phyloP scores from a whole-genome alignment of 30 jellyfish, hydroid and myxozoan species.

The Pseudorhiza aurosa region DNA sequence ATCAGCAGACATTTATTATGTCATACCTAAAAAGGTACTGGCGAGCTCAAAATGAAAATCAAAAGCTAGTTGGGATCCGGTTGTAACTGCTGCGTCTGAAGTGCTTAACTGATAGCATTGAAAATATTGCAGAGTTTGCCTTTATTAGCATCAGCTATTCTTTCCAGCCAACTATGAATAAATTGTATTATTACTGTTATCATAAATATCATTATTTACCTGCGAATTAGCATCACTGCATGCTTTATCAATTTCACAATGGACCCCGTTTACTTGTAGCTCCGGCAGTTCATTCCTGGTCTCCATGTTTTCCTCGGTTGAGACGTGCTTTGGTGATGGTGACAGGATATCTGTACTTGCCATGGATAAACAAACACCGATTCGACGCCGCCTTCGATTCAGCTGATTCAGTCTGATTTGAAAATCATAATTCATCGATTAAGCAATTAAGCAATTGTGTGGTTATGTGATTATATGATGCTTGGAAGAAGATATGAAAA shows the following conservation, averaged over 20 bases:
- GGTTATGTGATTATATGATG: not conserved
- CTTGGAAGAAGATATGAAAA: not conserved
- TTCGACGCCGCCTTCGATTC: constrained; percentile 47
- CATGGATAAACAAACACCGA: constrained; percentile 65
- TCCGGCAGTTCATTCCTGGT: constrained; percentile 5
- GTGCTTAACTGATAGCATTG: too few species aligned
- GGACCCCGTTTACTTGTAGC: constrained; percentile 43
- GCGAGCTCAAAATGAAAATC: too few species aligned
- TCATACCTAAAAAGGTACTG: too few species aligned
- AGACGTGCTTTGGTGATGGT: constrained; percentile 2
- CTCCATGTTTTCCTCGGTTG: constrained; percentile 2
- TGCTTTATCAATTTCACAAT: constrained; percentile 32
- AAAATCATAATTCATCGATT: not conserved
- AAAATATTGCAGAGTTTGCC: too few species aligned
- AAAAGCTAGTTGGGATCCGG: too few species aligned
- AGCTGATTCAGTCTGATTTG: not conserved
- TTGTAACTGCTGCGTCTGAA: too few species aligned
- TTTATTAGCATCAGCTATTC: too few species aligned
- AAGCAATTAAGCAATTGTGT: too few species aligned
- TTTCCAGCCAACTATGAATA: too few species aligned
- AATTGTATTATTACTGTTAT: too few species aligned
- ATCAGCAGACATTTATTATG: too few species aligned
- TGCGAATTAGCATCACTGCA: constrained; percentile 8
- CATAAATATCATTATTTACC: not conserved
- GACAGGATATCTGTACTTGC: constrained; percentile 21